phyloP scores from a whole-genome alignment of 64 coral and sea anemone genomes.

The Stichodactyla mertensii region DNA sequence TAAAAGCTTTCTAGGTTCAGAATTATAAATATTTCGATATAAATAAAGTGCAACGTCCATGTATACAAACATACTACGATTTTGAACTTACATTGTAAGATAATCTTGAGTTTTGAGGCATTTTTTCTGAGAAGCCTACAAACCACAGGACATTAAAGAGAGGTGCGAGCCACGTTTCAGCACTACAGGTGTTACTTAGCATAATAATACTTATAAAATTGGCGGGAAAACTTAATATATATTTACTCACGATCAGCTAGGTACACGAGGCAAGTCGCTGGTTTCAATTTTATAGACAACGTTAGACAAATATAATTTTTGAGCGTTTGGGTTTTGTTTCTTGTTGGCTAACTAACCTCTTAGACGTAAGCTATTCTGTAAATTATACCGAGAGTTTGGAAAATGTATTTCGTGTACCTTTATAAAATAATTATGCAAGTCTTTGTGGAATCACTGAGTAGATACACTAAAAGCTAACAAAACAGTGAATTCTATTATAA shows the following conservation, averaged over 20 bases:
- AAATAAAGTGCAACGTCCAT: background rate
- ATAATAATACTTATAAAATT: slow-evolving; percentile 10
- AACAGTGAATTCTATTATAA: background rate
- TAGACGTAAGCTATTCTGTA: background rate
- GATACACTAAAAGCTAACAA: background rate
- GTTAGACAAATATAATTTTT: background rate
- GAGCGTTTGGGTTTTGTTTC: background rate
- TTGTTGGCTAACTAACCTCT: background rate
- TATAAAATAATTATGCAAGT: background rate
- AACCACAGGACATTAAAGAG: slow-evolving; percentile 12
- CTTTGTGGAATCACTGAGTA: background rate
- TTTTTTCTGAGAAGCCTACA: background rate
- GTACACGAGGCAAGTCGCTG: background rate
- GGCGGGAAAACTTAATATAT: background rate
- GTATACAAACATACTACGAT: background rate
- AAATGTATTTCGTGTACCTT: background rate
- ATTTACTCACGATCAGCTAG: background rate
- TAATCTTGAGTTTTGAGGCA: slow-evolving; percentile 9
- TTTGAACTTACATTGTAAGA: slow-evolving; percentile 9
- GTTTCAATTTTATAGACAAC: background rate
- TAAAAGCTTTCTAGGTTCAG: background rate
- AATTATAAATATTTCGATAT: background rate
- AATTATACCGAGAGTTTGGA: background rate
- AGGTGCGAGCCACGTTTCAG: slow-evolving; percentile 10
- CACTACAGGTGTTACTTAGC: slow-evolving; percentile 18